These are phyloP conservation scores for Rhinoraja longicauda DNA, from an alignment of 2,797 vertebrate genomes.

Conservation along the genomic window DNA sequence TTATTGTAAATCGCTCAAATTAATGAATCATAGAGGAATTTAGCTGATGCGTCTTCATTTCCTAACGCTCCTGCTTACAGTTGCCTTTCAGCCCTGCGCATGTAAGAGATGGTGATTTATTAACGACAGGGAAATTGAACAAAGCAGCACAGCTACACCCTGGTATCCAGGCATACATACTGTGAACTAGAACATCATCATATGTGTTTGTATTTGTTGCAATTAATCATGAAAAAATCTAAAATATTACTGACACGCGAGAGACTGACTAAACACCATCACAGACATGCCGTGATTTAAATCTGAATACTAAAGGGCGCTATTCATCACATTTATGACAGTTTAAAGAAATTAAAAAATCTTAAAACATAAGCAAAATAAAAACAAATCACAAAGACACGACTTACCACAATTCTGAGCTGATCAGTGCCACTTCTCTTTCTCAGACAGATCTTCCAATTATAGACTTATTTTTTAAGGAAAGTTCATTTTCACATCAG, in stretches of 20 bases:
- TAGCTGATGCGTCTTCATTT: constrained; percentile 51
- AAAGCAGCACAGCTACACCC: constrained; percentile 57
- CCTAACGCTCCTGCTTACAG: constrained; percentile 50
- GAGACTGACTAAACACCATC: constrained; percentile 40
- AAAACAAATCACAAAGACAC: background rate
- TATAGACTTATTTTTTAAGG: constrained; percentile 50
- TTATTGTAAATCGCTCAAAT: constrained; percentile 56
- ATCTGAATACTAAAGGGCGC: constrained; percentile 39
- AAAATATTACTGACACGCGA: constrained; percentile 51
- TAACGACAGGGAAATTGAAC: constrained; percentile 62
- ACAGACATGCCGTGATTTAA: constrained; percentile 40
- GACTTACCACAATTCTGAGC: constrained; percentile 27
- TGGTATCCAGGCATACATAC: constrained; percentile 57
- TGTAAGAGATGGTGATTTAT: constrained; percentile 62
- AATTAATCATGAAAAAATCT: constrained; percentile 55
- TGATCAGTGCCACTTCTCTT: constrained; percentile 20
- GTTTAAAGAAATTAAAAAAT: constrained; percentile 39
- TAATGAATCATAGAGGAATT: constrained; percentile 60
- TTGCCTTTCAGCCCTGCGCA: constrained; percentile 51
- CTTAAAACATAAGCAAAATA: constrained; percentile 26
- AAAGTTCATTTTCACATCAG: constrained; percentile 67
- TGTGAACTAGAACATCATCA: constrained; percentile 59
- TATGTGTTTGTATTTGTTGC: constrained; percentile 56
- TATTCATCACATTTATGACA: constrained; percentile 40
- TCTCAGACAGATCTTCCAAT: constrained; percentile 32